These are phyloP conservation scores for Melanocharis versteri DNA, from an alignment of 2,113 vertebrate species.

Conservation along the genomic window DNA sequence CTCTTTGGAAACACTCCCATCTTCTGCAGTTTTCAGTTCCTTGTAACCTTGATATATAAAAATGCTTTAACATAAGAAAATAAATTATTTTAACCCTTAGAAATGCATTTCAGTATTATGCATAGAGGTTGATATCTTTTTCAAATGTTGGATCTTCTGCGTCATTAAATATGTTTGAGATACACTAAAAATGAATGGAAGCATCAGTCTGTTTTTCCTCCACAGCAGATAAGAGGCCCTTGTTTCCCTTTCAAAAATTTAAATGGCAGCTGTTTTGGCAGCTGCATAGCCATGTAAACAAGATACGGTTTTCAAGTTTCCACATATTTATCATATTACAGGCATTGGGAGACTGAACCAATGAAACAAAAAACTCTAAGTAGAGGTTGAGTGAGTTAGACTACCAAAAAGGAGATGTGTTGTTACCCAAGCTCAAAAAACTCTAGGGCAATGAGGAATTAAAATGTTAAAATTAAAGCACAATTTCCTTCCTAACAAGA, in stretches of 20 bases:
- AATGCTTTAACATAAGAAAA: background rate
- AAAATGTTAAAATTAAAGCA: background rate
- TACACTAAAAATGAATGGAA: constrained; percentile 17
- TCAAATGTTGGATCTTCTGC: background rate
- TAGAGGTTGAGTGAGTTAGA: background rate
- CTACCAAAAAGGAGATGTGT: background rate
- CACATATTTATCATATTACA: constrained; percentile 63
- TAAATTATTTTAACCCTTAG: background rate
- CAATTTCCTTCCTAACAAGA: background rate
- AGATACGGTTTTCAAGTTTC: constrained; percentile 60
- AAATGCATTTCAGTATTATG: background rate
- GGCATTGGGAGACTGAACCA: constrained; percentile 1
- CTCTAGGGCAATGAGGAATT: background rate
- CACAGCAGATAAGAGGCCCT: constrained; percentile 41
- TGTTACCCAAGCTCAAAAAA: background rate
- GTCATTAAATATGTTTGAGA: constrained; percentile 1
- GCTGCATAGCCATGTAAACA: constrained; percentile 59
- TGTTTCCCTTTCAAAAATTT: constrained; percentile 46
- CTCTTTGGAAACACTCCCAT: background rate
- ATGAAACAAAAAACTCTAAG: constrained; percentile 48
- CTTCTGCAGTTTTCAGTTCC: background rate
- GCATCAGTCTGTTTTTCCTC: constrained; percentile 32
- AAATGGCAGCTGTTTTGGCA: constrained; percentile 65
- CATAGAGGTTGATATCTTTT: background rate
- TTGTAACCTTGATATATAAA: background rate